These are phyloP conservation scores for Oncorhynchus nerka DNA, from an alignment of 2,113 vertebrate genomes.

Conservation along the genomic window DNA sequence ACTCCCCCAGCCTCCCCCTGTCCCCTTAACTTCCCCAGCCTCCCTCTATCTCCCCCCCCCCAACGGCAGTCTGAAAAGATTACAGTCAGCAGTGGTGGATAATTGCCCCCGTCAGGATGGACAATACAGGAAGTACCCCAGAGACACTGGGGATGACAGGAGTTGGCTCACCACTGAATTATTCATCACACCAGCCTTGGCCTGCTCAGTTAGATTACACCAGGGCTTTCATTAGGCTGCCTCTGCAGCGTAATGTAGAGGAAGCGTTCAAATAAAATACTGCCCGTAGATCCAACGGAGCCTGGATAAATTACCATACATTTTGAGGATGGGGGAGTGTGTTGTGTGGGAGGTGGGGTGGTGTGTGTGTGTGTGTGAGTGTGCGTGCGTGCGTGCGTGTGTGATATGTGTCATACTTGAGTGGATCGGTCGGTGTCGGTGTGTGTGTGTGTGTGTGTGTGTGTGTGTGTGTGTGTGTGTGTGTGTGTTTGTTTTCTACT, in stretches of 20 bases:
- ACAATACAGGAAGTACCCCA: conserved; percentile 69
- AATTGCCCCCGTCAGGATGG: conserved; percentile 76
- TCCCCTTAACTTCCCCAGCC: background rate
- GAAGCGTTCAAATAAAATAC: no score
- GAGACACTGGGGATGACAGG: conserved; percentile 22
- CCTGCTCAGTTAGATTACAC: conserved; percentile 79
- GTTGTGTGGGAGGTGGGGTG: background rate
- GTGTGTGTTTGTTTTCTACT: conserved; percentile 61
- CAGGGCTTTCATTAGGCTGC: conserved; percentile 49
- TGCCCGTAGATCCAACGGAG: no score
- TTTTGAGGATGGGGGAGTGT: background rate
- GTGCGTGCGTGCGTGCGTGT: rapidly evolving
- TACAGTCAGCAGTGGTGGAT: conserved; percentile 80
- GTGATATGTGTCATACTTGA: conserved; percentile 11
- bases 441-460: background rate
- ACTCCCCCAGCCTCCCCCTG: background rate
- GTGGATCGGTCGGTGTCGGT: background rate
- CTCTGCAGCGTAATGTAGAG: no score
- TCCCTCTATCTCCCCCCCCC: no score
- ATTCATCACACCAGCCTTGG: conserved; percentile 76
- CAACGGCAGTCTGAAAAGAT: conserved; percentile 73
- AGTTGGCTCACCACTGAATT: conserved; percentile 76
- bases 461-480: conserved; percentile 30
- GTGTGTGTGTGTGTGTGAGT: background rate
- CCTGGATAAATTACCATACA: no score